Evolutionary conservation across 1,140 invertebrate species (phyloP), one percentile per base, ranked within the genome.

Genomic region (Heterodera carotae): DNA sequence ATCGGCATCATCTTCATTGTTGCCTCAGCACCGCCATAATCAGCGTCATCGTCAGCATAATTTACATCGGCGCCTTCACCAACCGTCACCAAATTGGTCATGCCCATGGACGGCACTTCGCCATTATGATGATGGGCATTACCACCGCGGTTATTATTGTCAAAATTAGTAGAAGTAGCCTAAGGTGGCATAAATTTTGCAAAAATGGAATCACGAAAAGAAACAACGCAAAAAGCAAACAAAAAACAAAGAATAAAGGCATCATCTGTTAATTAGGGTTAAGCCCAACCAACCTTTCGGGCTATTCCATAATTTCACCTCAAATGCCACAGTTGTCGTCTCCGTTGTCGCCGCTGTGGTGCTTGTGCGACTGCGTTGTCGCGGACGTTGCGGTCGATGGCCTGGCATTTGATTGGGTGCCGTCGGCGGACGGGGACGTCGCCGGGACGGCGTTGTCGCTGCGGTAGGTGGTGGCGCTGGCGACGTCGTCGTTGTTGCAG

Each of bases 381-480:
- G 25, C 33, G 77, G 79, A 18, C 31, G 31, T 72, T 74, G 77
- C 7, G 69, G 79, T 12, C 79, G 53, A 74, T 66, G 77, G 8
- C 56, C 79, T 4, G 69, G 79, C 53, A 60, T 69, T 25, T 62
- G 60, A 64, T 60, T 60, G 25, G 74, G 76, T n/a, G 33, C 34
- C 15, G 69, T 66, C 25, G 69, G 66, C 39, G 66, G 79, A 29
- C 75, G 72, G 6, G 31, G 59, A 18, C 59, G 36, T n/a, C 79
- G 60, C 56, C 59, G 33, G 25, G 39, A 48, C n/a, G 71, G 39
- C 6, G 78, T 29, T 10, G 80, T 81, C 60, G 75, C 69, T 8
- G 82, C 36, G 18, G 78, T 69, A 34, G 74, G 80, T 10, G 66
- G 75, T 39, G 82, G 77, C 12, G 53, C 15, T 6, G 66, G 75